Evolutionary conservation across 2,888 invertebrate genomes (phyloP).

Genomic region (Argyra leucocephala): DNA sequence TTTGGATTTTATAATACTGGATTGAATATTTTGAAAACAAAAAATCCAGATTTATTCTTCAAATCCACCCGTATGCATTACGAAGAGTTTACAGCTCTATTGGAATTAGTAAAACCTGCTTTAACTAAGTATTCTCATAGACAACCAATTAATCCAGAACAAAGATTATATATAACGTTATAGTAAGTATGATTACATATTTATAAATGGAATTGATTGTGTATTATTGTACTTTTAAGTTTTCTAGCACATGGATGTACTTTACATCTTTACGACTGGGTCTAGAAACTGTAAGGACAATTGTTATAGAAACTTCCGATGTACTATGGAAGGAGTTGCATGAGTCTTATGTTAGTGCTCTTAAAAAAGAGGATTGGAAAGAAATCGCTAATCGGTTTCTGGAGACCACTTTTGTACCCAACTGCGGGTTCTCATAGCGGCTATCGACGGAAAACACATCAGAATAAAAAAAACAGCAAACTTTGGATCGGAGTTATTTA

Average conservation of each 20-base stretch:
- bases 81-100: no score
- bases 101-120: no score
- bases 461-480: conserved; percentile 4
- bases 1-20: no score
- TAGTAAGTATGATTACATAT: background rate
- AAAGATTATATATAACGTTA: conserved; percentile 9
- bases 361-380: background rate
- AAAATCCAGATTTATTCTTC: no score
- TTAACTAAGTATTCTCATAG: background rate
- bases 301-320: conserved; percentile 7
- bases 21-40: no score
- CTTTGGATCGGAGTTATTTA: conserved; percentile 6
- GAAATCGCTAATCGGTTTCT: background rate
- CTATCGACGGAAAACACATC: background rate
- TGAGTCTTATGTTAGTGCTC: conserved; percentile 7
- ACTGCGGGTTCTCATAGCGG: conserved; percentile 5
- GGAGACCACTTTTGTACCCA: conserved; percentile 8
- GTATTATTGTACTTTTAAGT: no score
- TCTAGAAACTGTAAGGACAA: conserved; percentile 8
- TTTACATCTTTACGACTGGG: background rate
- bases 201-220: no score
- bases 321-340: conserved; percentile 11
- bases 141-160: conserved; percentile 4
- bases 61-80: no score
- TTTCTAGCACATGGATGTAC: conserved; percentile 7